Conservation (phyloP, 92 coral and sea anemone genomes). For the Hydrozoanthus gracilis region DNA sequence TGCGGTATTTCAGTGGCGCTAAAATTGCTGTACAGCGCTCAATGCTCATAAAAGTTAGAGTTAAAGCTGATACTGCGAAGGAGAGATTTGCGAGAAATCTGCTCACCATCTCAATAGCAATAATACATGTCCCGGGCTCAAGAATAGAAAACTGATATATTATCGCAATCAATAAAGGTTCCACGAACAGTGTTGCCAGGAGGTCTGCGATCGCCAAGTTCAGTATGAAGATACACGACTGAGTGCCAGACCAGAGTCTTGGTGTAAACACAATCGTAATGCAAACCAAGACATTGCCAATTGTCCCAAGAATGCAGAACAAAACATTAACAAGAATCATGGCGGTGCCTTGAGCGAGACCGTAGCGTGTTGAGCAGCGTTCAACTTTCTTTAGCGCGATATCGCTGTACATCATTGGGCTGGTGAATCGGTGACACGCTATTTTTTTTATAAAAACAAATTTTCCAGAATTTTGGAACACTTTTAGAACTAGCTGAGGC, state of each 20-base stretch:
- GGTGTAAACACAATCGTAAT: conserved; percentile 12
- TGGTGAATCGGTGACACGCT: no score
- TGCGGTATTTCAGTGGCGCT: conserved; percentile 29
- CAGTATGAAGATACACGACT: conserved; percentile 9
- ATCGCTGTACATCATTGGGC: no score
- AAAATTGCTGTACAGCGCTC: conserved; percentile 26
- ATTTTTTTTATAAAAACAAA: no score
- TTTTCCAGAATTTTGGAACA: no score
- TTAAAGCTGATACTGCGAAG: background rate
- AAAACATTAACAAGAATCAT: background rate
- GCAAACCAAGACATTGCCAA: conserved; percentile 22
- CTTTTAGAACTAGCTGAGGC: no score
- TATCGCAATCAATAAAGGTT: conserved; percentile 5
- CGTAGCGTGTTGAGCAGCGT: no score
- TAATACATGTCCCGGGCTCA: background rate
- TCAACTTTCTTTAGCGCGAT: no score
- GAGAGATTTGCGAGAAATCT: conserved; percentile 15
- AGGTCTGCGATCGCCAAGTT: conserved; percentile 16
- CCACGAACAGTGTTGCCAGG: background rate
- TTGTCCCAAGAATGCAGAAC: background rate
- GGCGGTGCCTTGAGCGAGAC: background rate
- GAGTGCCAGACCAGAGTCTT: background rate
- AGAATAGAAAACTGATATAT: background rate
- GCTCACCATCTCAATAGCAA: background rate
- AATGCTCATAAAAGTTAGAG: conserved; percentile 10